Evolutionary conservation across 2,797 vertebrate genomes (phyloP).

Genomic region (Ctenosaura bakeri): DNA sequence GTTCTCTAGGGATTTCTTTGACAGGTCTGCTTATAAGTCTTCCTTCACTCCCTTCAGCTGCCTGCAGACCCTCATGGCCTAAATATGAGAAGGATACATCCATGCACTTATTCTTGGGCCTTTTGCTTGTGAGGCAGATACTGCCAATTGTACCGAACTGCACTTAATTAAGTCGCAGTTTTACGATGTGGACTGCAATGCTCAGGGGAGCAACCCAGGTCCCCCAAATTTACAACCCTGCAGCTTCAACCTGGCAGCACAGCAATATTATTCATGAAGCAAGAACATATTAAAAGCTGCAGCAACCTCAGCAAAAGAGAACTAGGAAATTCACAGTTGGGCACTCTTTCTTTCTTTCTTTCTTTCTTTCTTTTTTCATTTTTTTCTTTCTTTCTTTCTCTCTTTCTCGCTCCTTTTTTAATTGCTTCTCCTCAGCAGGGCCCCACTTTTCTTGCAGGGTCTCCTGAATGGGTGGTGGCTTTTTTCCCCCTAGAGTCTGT

Average conservation of each 20-base stretch:
- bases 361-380: too few relatives aligned
- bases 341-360: neutral
- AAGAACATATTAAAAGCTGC: rapidly evolving
- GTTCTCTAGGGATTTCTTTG: slow-evolving; percentile 52
- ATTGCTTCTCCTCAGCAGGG: neutral
- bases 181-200: slow-evolving; percentile 75
- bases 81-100: slow-evolving; percentile 41
- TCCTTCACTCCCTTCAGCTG: slow-evolving; percentile 9
- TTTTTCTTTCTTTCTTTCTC: too few relatives aligned
- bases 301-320: neutral
- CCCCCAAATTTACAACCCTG: slow-evolving; percentile 71
- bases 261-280: slow-evolving; percentile 58
- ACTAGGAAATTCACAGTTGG: slow-evolving; percentile 31
- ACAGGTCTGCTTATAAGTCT: slow-evolving; percentile 27
- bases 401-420: neutral
- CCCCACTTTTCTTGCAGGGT: neutral
- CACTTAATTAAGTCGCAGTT: slow-evolving; percentile 78
- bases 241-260: slow-evolving; percentile 59
- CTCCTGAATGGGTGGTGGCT: neutral
- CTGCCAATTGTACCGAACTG: slow-evolving; percentile 55
- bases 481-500: neutral
- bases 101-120: slow-evolving; percentile 39
- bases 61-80: slow-evolving; percentile 9
- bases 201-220: slow-evolving; percentile 42
- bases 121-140: slow-evolving; percentile 42